Conservation (phyloP, 2,113 vertebrate species). For the Lonchura striata region DNA sequence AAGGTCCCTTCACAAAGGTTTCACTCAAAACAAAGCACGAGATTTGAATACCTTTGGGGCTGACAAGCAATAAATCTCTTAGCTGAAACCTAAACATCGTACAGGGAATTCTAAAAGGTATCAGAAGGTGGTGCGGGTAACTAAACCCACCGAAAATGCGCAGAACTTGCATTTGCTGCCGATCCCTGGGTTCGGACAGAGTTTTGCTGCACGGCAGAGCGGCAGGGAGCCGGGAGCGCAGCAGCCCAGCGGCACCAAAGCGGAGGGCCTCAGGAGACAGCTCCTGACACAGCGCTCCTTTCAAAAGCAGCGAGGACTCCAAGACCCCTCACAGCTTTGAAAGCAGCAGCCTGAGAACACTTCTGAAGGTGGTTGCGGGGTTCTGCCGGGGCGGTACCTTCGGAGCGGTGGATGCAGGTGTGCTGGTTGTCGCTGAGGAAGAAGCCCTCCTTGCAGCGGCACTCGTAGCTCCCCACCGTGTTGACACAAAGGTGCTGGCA, state of each 20-base stretch:
- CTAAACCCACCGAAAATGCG: background rate
- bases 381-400: conserved; percentile 76
- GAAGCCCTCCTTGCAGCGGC: conserved; percentile 91
- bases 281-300: background rate
- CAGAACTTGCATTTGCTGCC: background rate
- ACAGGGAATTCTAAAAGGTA: background rate
- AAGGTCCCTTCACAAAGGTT: conserved; percentile 33
- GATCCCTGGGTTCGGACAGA: background rate
- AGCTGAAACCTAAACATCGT: conserved; percentile 2
- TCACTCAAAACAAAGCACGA: conserved; percentile 19
- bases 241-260: background rate
- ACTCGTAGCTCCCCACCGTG: conserved; percentile 94
- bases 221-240: background rate
- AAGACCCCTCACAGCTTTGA: background rate
- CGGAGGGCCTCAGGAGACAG: background rate
- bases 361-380: background rate
- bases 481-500: conserved; percentile 96
- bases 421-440: conserved; percentile 99
- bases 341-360: background rate
- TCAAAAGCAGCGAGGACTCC: background rate
- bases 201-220: background rate
- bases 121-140: background rate
- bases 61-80: conserved; percentile 21
- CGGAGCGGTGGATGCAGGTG: conserved; percentile 94
- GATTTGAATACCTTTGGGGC: conserved; percentile 24